These are phyloP conservation scores for Myocastor coypus DNA, from an alignment of 2,113 vertebrate species.

Conservation along the genomic window DNA sequence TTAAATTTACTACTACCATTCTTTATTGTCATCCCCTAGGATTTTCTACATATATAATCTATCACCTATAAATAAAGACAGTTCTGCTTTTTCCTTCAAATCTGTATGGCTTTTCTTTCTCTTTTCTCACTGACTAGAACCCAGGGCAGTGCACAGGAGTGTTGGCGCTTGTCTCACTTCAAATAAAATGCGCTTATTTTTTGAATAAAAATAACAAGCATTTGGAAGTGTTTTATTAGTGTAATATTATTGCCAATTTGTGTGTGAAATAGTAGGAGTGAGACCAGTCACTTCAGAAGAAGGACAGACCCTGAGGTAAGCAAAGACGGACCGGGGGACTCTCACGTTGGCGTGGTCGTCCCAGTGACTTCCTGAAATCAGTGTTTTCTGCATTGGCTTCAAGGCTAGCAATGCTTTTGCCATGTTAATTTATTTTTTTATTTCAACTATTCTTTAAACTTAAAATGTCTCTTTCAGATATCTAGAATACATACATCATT, in stretches of 20 bases:
- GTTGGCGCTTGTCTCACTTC: conserved; percentile 11
- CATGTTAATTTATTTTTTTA: conserved; percentile 5
- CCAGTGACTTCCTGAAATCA: neutral
- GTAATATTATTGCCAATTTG: conserved; percentile 33
- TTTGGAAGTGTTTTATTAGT: conserved; percentile 5
- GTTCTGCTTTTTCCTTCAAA: conserved; percentile 58
- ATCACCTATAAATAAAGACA: conserved; percentile 72
- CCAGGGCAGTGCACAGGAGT: conserved; percentile 2
- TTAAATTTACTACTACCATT: conserved; percentile 37
- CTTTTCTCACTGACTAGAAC: neutral
- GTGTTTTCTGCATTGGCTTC: neutral
- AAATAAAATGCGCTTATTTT: conserved; percentile 56
- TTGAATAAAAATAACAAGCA: conserved; percentile 8
- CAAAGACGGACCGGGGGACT: neutral
- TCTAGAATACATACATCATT: neutral
- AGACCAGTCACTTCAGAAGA: neutral
- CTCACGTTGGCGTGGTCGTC: neutral
- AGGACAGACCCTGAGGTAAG: neutral
- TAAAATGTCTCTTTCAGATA: conserved; percentile 31
- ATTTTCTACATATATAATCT: conserved; percentile 58
- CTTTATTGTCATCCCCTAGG: conserved; percentile 52
- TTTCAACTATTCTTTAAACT: conserved; percentile 39
- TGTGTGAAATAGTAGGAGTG: neutral
- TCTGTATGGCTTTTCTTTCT: conserved; percentile 51
- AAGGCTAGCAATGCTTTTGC: neutral